phyloP scores from a whole-genome alignment of 2,888 invertebrate species.

The Macrosiphum euphorbiae region DNA sequence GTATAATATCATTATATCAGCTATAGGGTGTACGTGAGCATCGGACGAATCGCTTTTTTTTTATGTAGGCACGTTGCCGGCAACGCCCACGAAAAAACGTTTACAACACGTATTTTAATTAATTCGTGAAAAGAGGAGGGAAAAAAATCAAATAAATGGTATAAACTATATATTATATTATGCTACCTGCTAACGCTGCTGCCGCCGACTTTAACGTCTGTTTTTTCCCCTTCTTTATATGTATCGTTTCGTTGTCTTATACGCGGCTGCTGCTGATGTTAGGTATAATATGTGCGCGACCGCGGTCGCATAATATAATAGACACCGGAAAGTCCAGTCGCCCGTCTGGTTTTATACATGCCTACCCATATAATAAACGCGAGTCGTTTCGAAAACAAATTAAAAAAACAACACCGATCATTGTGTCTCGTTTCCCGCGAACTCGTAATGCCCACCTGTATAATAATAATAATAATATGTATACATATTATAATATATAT shows the following conservation, averaged over 20 bases:
- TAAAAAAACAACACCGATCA: slow-evolving; percentile 28
- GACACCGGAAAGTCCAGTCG: slow-evolving; percentile 31
- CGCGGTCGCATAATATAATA: slow-evolving; percentile 4
- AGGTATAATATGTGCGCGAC: background rate
- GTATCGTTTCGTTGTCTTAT: background rate
- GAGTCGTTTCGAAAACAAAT: slow-evolving; percentile 18
- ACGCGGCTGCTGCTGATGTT: background rate
- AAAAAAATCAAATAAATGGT: slow-evolving; percentile 6
- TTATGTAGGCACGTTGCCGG: background rate
- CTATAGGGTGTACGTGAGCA: slow-evolving; percentile 21
- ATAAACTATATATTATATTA: slow-evolving; percentile 19
- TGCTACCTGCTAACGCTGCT: slow-evolving; percentile 37
- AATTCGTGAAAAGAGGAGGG: slow-evolving; percentile 34
- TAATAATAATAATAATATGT: background rate
- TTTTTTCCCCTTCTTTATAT: background rate
- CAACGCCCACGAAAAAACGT: slow-evolving; percentile 26
- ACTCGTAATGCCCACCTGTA: background rate
- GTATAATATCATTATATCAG: slow-evolving; percentile 17
- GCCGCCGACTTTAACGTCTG: slow-evolving; percentile 24
- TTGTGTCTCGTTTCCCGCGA: background rate
- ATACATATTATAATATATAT: background rate
- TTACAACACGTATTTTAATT: slow-evolving; percentile 48
- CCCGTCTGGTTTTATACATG: slow-evolving; percentile 25
- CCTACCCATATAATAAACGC: background rate
- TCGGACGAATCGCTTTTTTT: background rate